phyloP scores from a whole-genome alignment of 30 jellyfish, hydroid and myxozoan genomes.

The Turritopsis rubra region DNA sequence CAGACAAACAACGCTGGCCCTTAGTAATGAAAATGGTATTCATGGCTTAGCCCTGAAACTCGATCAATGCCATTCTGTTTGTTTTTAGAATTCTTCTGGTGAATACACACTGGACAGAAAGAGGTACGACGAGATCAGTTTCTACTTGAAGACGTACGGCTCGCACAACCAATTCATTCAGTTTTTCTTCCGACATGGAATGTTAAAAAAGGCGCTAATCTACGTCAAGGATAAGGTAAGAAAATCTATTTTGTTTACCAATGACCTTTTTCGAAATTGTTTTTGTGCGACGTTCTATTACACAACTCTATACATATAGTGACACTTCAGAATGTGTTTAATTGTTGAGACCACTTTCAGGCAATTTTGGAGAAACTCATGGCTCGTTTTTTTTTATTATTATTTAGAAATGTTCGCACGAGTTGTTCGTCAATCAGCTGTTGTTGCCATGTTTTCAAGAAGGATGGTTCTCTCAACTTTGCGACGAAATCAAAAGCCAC shows the following conservation, averaged over 20 bases:
- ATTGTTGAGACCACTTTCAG: background rate
- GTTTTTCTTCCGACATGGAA: slow-evolving; percentile 62
- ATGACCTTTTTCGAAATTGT: background rate
- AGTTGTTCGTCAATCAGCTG: slow-evolving; percentile 60
- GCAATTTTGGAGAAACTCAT: background rate
- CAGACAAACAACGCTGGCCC: too few species aligned
- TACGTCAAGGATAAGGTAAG: slow-evolving; percentile 62
- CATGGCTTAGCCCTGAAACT: too few species aligned
- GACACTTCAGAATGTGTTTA: background rate
- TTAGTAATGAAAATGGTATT: too few species aligned
- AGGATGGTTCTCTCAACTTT: slow-evolving; percentile 65
- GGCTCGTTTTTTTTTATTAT: background rate
- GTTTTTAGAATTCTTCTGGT: background rate
- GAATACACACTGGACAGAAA: slow-evolving; percentile 52
- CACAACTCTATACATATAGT: background rate
- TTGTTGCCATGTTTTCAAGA: slow-evolving; percentile 63
- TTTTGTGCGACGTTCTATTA: background rate
- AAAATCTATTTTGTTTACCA: background rate
- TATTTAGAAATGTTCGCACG: slow-evolving; percentile 68
- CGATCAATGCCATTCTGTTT: background rate
- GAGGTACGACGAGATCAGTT: slow-evolving; percentile 66
- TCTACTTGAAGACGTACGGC: slow-evolving; percentile 67
- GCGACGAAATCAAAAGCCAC: slow-evolving; percentile 45
- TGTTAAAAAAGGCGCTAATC: slow-evolving; percentile 57
- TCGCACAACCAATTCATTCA: slow-evolving; percentile 55